Evolutionary conservation across 2,113 vertebrate species (phyloP).

Genomic region (Callaeas wilsoni): DNA sequence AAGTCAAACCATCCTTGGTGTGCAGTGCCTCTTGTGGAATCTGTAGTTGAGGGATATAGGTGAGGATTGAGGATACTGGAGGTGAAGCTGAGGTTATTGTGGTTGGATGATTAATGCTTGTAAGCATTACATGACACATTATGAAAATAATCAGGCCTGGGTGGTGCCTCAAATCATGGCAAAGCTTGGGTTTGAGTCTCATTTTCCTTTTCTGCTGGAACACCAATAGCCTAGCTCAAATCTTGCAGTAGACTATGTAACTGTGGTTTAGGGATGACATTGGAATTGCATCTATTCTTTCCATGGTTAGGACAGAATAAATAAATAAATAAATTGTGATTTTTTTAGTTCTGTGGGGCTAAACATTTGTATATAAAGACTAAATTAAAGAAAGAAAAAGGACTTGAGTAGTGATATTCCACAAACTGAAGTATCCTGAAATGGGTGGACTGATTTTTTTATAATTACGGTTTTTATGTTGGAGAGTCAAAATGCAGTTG

Average conservation of each 20-base stretch:
- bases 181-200: background rate
- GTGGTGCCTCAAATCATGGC: background rate
- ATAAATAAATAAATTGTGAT: background rate
- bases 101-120: background rate
- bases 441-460: background rate
- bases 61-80: background rate
- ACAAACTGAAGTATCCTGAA: background rate
- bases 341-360: background rate
- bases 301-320: background rate
- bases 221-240: background rate
- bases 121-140: background rate
- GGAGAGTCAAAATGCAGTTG: background rate
- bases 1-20: background rate
- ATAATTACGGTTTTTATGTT: background rate
- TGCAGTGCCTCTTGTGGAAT: background rate
- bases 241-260: background rate
- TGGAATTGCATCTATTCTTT: background rate
- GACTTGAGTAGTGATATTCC: background rate
- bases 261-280: background rate
- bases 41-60: accelerated
- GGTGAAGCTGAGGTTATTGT: background rate
- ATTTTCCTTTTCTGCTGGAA: background rate
- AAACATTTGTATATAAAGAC: background rate
- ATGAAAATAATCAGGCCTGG: background rate
- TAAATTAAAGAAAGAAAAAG: background rate